Base-by-base conservation (phyloP, 2,888 invertebrate species). In the Caenorhabditis afra region DNA sequence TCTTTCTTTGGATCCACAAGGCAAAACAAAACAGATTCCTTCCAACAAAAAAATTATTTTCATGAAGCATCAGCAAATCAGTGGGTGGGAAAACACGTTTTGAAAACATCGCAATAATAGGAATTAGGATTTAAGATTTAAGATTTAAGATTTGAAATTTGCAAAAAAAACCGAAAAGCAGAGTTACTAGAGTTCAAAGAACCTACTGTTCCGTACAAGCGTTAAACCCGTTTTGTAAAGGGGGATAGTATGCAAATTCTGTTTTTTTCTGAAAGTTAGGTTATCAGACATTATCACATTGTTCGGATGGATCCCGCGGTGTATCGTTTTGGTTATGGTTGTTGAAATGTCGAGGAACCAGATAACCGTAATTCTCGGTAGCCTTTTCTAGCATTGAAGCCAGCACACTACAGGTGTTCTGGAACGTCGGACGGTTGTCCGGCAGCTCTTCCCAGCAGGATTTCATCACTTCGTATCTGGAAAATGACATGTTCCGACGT, bases 381-480 rank as follows among this genome's bases (percentile, higher is more conserved):
- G 86, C 86, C 16, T 73, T 81, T 50, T 86, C 87, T 23, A 87
- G 52, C 57, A 87, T 79, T 16, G 53, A 41, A 11, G 81, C 79
- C 1, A 86, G 45, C 4, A 62, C 29, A 49, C 64, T 37, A 55
- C 86, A 85, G 16, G 85, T 81, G 45, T 84, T 49, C n/a, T 79
- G 58, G 77, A 87, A 87, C 0, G 83, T 64, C 12, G 85, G 86
- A 23, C 87, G 81, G 10, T 83, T 52, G 0, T 41, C 66, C 0
- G 87, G 71, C 2, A 81, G 65, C 22, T 71, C 70, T 59, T 71
- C 41, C 88, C 88, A 88, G 35, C 86, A 85, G 10, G 45, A 52
- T 23, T 45, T 62, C 87, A 88, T 87, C n/a, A 88, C 67, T 1
- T 79, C 70, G 64, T 83, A 88, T 11, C 87, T 88, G 71, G 45